Evolutionary conservation across 2,797 vertebrate species (phyloP).

Genomic region (Leptatherina wallacei): DNA sequence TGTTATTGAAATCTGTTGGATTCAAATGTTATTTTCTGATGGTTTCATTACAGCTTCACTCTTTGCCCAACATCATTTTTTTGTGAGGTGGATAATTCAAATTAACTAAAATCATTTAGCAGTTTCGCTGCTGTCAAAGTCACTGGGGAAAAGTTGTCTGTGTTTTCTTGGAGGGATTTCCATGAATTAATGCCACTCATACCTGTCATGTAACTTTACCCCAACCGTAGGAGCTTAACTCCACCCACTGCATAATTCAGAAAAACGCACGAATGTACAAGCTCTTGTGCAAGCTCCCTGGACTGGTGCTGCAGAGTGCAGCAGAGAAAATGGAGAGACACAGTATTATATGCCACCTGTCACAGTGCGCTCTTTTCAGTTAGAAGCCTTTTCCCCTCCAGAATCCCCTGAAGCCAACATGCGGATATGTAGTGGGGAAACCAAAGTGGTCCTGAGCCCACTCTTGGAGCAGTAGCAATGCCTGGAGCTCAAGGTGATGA

Average conservation of each 20-base stretch:
- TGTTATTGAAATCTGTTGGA: not conserved
- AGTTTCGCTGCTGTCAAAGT: not conserved
- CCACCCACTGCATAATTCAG: not conserved
- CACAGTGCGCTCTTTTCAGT: not conserved
- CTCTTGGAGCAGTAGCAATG: conserved; percentile 7
- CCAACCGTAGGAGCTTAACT: not conserved
- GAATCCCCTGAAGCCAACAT: conserved; percentile 16
- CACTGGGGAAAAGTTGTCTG: not conserved
- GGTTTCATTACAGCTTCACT: not conserved
- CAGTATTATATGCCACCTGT: not conserved
- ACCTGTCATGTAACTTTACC: not conserved
- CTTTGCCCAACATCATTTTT: not conserved
- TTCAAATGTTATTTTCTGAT: not conserved
- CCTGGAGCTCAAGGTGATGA: not conserved
- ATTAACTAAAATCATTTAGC: not conserved
- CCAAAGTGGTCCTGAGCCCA: conserved; percentile 10
- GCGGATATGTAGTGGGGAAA: not conserved
- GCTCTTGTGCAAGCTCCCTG: not conserved
- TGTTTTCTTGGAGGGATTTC: not conserved
- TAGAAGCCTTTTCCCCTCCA: conserved; percentile 9
- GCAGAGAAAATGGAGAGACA: conserved; percentile 3
- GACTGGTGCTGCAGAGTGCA: not conserved
- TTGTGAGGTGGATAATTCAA: not conserved
- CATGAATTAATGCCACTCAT: not conserved
- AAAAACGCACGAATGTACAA: not conserved